Evolutionary conservation across 1,140 invertebrate species (phyloP).

Genomic region (Drosophila sp.): DNA sequence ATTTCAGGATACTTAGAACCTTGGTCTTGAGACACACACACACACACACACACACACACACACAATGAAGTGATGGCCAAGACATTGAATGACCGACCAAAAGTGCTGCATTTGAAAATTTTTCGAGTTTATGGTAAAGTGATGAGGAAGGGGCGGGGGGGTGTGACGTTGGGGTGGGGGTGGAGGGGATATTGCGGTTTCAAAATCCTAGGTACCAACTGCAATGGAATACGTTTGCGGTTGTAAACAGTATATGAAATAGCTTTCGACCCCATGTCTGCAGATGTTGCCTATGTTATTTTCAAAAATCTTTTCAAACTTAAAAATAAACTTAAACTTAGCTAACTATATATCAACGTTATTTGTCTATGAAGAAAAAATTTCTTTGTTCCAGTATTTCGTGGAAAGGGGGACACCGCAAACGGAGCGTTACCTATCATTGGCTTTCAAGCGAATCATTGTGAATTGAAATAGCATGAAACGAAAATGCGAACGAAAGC

Average conservation of each 20-base stretch:
- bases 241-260: neutral
- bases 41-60: neutral
- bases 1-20: constrained; percentile 30
- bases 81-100: constrained; percentile 18
- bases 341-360: too few relatives aligned
- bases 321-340: too few relatives aligned
- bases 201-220: neutral
- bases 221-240: neutral
- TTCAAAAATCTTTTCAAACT: too few relatives aligned
- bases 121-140: neutral
- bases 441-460: too few relatives aligned
- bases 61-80: constrained; percentile 10
- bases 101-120: constrained; percentile 12
- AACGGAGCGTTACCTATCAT: too few relatives aligned
- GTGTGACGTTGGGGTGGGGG: too few relatives aligned
- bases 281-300: neutral
- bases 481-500: too few relatives aligned
- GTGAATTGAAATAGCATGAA: too few relatives aligned
- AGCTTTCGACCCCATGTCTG: neutral
- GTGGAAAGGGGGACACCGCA: too few relatives aligned
- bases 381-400: too few relatives aligned
- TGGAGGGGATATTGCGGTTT: neutral
- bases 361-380: too few relatives aligned
- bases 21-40: constrained; percentile 29
- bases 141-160: neutral